Conservation (phyloP, 2,888 invertebrate species). For the Acrocyrtus sp. region DNA sequence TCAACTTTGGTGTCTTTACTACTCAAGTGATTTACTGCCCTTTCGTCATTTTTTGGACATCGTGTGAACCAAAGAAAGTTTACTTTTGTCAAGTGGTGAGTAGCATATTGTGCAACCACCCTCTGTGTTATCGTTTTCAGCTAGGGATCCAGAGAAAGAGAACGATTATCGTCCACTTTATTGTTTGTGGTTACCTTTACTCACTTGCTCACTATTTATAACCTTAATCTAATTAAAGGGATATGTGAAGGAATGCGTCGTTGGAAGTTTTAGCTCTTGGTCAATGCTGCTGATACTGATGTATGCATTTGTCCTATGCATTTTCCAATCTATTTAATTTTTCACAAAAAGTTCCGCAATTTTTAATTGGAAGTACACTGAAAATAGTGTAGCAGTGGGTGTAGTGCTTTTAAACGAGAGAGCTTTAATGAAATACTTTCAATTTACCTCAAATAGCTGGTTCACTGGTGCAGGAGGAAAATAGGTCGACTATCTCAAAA, state of each 20-base stretch:
- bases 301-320: too few species aligned
- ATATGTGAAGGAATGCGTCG: too few species aligned
- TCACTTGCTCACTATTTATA: background rate
- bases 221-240: background rate
- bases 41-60: conserved; percentile 42
- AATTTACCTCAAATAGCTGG: too few species aligned
- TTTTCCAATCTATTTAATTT: background rate
- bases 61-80: conserved; percentile 50
- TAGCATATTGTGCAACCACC: background rate
- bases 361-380: too few species aligned
- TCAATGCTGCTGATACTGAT: too few species aligned
- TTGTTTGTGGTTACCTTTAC: conserved; percentile 26
- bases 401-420: too few species aligned
- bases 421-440: too few species aligned
- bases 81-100: background rate
- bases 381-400: too few species aligned
- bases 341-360: background rate
- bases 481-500: conserved; percentile 28
- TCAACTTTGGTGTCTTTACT: conserved; percentile 33
- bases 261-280: too few species aligned
- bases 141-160: background rate
- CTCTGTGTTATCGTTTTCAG: background rate
- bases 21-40: conserved; percentile 44
- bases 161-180: conserved; percentile 24
- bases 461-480: too few species aligned